phyloP scores from a whole-genome alignment of 2,113 vertebrate genomes.

The Tamias sibiricus region DNA sequence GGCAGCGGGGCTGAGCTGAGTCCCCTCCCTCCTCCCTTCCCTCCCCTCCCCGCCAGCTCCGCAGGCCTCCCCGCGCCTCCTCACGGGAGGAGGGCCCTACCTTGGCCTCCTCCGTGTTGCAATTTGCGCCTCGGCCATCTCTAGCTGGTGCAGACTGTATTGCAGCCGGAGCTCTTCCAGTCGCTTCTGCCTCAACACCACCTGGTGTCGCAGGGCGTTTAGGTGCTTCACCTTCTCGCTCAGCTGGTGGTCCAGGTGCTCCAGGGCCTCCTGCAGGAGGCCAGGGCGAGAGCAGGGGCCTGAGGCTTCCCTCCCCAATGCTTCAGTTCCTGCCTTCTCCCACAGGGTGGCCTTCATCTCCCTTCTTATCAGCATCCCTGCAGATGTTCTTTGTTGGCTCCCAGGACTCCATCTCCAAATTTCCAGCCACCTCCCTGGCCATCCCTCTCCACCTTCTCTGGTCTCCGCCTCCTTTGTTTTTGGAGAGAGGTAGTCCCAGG shows the following conservation, averaged over 20 bases:
- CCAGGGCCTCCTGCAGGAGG: constrained; percentile 68
- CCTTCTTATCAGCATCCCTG: too few species aligned
- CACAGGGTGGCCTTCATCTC: neutral
- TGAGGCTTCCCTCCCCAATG: neutral
- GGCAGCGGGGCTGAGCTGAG: neutral
- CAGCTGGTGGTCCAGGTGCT: constrained; percentile 87
- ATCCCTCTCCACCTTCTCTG: neutral
- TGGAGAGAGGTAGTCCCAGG: neutral
- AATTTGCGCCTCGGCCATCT: constrained; percentile 46
- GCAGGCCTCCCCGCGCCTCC: too few species aligned
- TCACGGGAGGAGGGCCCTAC: constrained; percentile 71
- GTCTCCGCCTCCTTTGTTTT: neutral
- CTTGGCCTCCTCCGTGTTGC: constrained; percentile 86
- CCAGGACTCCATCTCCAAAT: neutral
- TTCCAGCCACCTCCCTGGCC: neutral
- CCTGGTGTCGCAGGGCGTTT: constrained; percentile 88
- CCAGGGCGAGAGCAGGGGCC: neutral
- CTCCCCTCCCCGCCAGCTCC: too few species aligned
- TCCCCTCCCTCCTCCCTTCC: neutral
- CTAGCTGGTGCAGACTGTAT: constrained; percentile 78
- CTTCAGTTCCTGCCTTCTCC: neutral
- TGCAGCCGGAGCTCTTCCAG: constrained; percentile 86
- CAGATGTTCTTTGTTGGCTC: neutral
- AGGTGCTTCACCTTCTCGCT: constrained; percentile 89
- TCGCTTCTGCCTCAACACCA: constrained; percentile 78